Percentiles rank a stretch among this genome's conserved stretches.
Evolutionary conservation across 2,888 invertebrate species (phyloP).

Genomic region (Sinohyriopsis cumingii): DNA sequence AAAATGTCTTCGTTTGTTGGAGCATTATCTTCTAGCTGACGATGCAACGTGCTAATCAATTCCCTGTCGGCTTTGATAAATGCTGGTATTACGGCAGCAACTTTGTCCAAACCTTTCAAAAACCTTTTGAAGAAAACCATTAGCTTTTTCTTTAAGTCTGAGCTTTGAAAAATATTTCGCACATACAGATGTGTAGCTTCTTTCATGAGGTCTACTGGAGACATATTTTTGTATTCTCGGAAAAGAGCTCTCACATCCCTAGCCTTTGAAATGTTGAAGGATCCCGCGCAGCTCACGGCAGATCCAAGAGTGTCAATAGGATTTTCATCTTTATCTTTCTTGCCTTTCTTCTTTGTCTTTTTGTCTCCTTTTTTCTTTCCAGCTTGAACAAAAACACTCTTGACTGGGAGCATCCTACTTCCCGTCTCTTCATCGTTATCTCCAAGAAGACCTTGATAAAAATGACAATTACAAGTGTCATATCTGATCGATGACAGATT

Average conservation of each 20-base stretch:
- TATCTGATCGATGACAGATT: too few species aligned
- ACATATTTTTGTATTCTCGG: conserved; percentile 21
- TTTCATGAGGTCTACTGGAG: conserved; percentile 19
- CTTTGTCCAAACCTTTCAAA: conserved; percentile 46
- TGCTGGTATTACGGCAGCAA: conserved; percentile 49
- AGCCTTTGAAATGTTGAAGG: conserved; percentile 23
- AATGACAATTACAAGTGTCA: too few species aligned
- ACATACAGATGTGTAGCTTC: conserved; percentile 35
- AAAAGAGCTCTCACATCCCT: conserved; percentile 30
- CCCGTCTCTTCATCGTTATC: too few species aligned
- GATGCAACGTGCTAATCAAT: not conserved
- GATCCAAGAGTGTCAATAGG: conserved; percentile 24
- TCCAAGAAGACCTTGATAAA: too few species aligned
- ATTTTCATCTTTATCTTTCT: conserved; percentile 3
- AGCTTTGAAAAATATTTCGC: conserved; percentile 22
- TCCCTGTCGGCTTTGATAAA: conserved; percentile 22
- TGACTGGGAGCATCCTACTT: too few species aligned
- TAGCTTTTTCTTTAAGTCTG: conserved; percentile 29
- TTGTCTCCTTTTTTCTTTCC: conserved; percentile 10
- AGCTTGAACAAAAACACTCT: too few species aligned
- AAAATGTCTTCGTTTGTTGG: too few species aligned
- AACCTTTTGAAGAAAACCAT: conserved; percentile 50
- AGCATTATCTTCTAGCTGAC: not conserved
- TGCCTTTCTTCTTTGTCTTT: conserved; percentile 7
- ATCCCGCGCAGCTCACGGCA: conserved; percentile 36